Conservation (phyloP, 2,113 vertebrate species). For the Eira barbara region DNA sequence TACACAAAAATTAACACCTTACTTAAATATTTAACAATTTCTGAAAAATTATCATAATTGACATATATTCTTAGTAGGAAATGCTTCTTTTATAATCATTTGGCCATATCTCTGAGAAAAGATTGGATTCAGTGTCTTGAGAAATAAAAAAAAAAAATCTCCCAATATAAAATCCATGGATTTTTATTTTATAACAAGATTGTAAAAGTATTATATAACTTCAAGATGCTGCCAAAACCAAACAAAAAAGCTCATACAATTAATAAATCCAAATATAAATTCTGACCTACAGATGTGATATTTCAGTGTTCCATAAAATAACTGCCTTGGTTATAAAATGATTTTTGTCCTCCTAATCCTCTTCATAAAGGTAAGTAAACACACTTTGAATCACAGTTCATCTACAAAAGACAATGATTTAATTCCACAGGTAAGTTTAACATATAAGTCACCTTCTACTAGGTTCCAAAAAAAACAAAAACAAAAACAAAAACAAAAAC, state of each 20-base stretch:
- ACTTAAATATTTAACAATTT: neutral
- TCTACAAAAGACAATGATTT: neutral
- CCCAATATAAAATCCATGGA: neutral
- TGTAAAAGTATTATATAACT: neutral
- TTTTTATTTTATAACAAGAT: neutral
- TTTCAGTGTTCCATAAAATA: conserved; percentile 20
- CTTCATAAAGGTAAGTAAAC: neutral
- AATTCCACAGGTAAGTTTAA: neutral
- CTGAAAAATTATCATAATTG: neutral
- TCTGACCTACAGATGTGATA: neutral
- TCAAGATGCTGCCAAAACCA: neutral
- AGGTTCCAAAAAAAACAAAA: neutral
- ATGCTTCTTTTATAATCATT: neutral
- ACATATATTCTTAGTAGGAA: neutral
- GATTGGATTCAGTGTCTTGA: neutral
- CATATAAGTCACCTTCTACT: neutral
- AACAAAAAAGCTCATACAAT: neutral
- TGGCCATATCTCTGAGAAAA: neutral
- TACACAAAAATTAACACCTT: neutral
- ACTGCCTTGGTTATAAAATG: neutral
- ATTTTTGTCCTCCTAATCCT: neutral
- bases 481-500: neutral
- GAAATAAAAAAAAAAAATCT: neutral
- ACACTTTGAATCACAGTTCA: neutral
- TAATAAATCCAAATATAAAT: conserved; percentile 15